Percentiles rank a stretch among this genome's conserved stretches.
These are phyloP conservation scores for Steatocranus sp. DNA, from an alignment of 2,797 vertebrate species.

Conservation along the genomic window DNA sequence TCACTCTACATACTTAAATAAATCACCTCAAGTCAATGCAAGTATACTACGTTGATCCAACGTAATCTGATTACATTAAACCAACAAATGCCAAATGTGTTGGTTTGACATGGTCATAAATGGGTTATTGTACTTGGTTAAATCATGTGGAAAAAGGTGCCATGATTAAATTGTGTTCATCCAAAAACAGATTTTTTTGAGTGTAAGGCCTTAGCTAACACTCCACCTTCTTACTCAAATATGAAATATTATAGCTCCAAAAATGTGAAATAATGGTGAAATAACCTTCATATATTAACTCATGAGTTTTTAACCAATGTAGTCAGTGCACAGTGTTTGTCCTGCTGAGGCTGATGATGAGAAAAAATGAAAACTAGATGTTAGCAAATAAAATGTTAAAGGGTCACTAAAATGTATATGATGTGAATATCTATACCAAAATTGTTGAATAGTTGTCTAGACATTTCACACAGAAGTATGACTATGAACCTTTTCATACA, in stretches of 20 bases:
- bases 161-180: background rate
- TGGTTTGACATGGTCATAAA: background rate
- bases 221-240: background rate
- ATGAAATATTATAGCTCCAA: background rate
- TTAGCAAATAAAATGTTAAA: background rate
- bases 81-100: background rate
- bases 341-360: accelerated
- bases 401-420: background rate
- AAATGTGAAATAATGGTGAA: background rate
- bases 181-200: background rate
- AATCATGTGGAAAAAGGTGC: background rate
- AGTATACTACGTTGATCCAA: background rate
- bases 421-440: background rate
- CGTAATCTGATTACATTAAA: accelerated
- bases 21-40: background rate
- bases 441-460: background rate
- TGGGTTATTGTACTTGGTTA: background rate
- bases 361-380: background rate
- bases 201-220: background rate
- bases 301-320: background rate
- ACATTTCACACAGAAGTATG: background rate
- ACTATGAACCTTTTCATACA: background rate
- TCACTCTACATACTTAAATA: background rate
- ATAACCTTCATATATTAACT: background rate
- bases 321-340: background rate